Percentiles rank a stretch among this genome's conserved stretches.
phyloP scores from a whole-genome alignment of 2,113 vertebrate species.

The Telmatochromis bifrenatus region DNA sequence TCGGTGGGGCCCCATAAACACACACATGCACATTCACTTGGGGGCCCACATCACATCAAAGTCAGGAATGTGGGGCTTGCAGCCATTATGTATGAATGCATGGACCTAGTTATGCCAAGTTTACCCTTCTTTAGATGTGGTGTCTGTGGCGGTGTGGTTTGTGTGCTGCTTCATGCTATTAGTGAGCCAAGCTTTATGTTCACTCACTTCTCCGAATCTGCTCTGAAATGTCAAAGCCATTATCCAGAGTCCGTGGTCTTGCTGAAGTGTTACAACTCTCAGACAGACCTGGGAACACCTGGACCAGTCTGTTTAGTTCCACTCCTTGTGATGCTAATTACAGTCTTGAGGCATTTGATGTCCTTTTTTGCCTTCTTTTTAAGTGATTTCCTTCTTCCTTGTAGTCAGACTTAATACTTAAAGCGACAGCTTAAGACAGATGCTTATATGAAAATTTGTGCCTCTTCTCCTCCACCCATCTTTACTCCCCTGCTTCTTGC shows the following conservation, averaged over 20 bases:
- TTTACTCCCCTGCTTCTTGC: neutral
- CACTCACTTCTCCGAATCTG: neutral
- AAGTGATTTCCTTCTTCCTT: neutral
- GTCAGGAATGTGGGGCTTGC: constrained; percentile 39
- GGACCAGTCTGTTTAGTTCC: neutral
- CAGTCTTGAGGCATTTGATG: neutral
- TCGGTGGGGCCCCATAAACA: neutral
- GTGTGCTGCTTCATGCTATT: neutral
- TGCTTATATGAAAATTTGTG: neutral
- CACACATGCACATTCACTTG: neutral
- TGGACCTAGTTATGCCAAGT: constrained; percentile 32
- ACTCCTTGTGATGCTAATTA: neutral
- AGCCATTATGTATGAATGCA: constrained; percentile 12
- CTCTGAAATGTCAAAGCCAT: constrained; percentile 38
- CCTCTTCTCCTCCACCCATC: neutral
- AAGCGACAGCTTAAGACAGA: neutral
- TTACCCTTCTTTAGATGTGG: neutral
- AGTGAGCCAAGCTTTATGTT: neutral
- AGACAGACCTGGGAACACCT: constrained; percentile 15
- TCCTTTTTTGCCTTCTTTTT: neutral
- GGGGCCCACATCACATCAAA: constrained; percentile 39
- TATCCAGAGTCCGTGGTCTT: neutral
- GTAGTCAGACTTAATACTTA: neutral
- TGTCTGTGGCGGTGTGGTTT: neutral
- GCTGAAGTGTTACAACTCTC: neutral